Evolutionary conservation across 2,113 vertebrate genomes (phyloP), one percentile per base, ranked within the genome.

Genomic region (Ageneiosus marmoratus): DNA sequence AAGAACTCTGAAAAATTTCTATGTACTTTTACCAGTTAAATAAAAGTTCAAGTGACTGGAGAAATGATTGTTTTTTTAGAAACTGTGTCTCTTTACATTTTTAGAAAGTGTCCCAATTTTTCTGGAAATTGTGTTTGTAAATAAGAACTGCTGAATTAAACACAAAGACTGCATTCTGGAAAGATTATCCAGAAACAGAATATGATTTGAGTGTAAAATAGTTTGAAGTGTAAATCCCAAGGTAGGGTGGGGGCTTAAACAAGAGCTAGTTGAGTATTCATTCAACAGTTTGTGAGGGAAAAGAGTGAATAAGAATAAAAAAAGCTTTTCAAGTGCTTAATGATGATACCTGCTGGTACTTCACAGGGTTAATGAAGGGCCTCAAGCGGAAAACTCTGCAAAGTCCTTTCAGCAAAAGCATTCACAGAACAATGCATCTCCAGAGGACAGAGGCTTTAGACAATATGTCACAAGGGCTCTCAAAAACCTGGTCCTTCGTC

Each of bases 381-480:
- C 18, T 55, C 32, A 76, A 51, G 81, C 74, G 70, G 79, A 60
- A 82, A 85, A 69, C n/a, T 11, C 77, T 48, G 18, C 37, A 32
- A 58, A 84, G 70, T 72, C 18, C 27, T 37, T 77, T 46, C n/a
- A 69, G 69, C 41, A 56, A 73, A 72, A 85, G 77, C 51, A 67
- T 62, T 69, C 34, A 13, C 67, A 27, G 70, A 86, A 84, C 87
- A 88, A 88, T 86, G 65, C 76, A 78, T 29, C 75, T 24, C 84
- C 22, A n/a, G 32, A 69, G 81, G 58, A 44, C 58, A 81, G 79
- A 86, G 81, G 78, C n/a, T 81, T 76, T 72, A 34, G 48, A 84
- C 48, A 78, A 58, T 37, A 79, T 67, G 7, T 34, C 84, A 80
- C 67, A 79, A 78, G 55, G 24, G 34, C 65, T 77, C 67, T 48